Conservation (phyloP, 2,888 invertebrate genomes). For the Tortricodes alternella region DNA sequence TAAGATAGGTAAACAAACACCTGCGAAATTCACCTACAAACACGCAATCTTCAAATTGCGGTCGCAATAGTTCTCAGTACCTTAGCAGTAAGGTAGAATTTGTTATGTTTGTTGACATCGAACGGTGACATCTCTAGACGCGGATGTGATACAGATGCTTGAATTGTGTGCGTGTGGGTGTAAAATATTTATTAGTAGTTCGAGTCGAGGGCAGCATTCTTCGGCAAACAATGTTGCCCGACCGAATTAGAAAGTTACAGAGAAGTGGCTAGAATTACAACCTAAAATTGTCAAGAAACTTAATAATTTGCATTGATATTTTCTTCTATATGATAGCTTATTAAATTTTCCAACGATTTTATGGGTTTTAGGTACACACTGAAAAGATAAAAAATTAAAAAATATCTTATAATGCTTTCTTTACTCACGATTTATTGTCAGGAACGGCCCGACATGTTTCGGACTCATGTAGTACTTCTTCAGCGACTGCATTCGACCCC, state of each 20-base stretch:
- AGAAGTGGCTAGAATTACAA: neutral
- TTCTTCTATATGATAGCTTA: too few relatives aligned
- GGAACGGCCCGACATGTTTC: too few relatives aligned
- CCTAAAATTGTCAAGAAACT: too few relatives aligned
- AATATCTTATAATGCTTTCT: too few relatives aligned
- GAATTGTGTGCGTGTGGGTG: slow-evolving; percentile 22
- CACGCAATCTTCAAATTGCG: neutral
- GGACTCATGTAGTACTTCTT: too few relatives aligned
- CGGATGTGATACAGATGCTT: slow-evolving; percentile 20
- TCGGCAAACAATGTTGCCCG: slow-evolving; percentile 19
- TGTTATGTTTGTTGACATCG: neutral
- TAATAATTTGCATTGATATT: too few relatives aligned
- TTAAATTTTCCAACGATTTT: too few relatives aligned
- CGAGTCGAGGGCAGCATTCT: slow-evolving; percentile 20
- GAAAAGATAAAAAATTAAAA: too few relatives aligned
- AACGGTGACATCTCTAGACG: slow-evolving; percentile 11
- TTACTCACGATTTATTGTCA: too few relatives aligned
- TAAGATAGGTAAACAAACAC: too few relatives aligned
- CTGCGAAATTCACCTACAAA: slow-evolving; percentile 8
- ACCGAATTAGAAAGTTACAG: slow-evolving; percentile 11
- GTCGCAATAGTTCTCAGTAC: neutral
- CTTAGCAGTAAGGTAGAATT: neutral
- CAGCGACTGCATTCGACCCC: too few relatives aligned
- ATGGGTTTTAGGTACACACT: too few relatives aligned
- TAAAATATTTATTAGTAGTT: slow-evolving; percentile 23